Conservation (phyloP, 2,113 vertebrate genomes). For the Falcunculus frontatus region DNA sequence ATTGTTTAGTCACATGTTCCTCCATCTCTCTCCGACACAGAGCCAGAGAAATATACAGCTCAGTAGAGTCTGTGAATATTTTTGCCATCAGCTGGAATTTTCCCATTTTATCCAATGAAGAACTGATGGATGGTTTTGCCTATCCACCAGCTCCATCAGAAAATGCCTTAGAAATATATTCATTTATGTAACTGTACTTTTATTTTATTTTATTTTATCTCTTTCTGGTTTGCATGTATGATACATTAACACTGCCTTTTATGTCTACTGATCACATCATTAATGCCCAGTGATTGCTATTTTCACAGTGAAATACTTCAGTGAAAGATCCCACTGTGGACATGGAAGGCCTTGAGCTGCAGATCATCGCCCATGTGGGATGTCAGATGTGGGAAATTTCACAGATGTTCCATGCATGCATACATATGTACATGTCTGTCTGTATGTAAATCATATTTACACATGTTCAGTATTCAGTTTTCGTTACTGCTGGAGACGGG, state of each 20-base stretch:
- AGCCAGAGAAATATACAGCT: not conserved
- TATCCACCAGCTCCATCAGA: not conserved
- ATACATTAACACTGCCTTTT: not conserved
- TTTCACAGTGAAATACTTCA: not conserved
- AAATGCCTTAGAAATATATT: not conserved
- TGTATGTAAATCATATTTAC: not conserved
- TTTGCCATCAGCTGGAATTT: not conserved
- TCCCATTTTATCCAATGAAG: not conserved
- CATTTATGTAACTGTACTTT: not conserved
- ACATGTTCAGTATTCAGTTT: not conserved
- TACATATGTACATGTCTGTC: not conserved
- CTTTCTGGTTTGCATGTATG: not conserved
- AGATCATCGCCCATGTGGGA: not conserved
- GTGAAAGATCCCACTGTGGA: not conserved
- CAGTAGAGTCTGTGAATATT: not conserved
- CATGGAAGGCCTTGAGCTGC: not conserved
- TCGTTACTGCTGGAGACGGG: not conserved
- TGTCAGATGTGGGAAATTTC: not conserved
- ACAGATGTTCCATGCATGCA: not conserved
- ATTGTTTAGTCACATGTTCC: not conserved
- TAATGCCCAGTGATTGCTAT: not conserved
- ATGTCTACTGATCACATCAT: not conserved
- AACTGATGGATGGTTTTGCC: not conserved
- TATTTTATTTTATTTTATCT: not conserved
- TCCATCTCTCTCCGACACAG: not conserved